Conservation (phyloP, 2,113 vertebrate genomes). For the Carollia perspicillata region DNA sequence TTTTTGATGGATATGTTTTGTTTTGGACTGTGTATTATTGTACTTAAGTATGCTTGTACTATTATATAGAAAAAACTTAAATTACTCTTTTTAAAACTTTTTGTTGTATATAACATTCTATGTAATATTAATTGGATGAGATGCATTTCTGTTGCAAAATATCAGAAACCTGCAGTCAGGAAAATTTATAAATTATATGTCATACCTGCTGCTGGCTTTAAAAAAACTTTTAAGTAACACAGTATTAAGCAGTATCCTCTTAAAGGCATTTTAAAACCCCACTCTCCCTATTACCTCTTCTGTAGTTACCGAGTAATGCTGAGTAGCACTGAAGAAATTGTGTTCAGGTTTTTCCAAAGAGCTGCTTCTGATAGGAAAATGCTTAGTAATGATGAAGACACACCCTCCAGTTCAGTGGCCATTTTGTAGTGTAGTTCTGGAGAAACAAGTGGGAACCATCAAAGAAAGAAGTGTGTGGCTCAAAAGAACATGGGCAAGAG, state of each 20-base stretch:
- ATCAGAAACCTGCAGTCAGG: neutral
- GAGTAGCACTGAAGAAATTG: slow-evolving; percentile 36
- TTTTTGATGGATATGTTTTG: slow-evolving; percentile 5
- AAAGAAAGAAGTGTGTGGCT: neutral
- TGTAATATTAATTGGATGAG: neutral
- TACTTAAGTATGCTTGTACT: neutral
- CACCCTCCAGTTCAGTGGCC: slow-evolving; percentile 58
- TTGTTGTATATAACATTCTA: neutral
- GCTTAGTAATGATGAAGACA: slow-evolving; percentile 69
- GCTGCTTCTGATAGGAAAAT: slow-evolving; percentile 67
- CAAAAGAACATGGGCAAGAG: slow-evolving; percentile 12
- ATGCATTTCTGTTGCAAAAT: slow-evolving; percentile 14
- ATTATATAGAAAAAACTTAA: neutral
- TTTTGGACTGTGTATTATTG: neutral
- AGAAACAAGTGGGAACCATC: slow-evolving; percentile 60
- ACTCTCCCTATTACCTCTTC: neutral
- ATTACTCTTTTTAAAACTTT: neutral
- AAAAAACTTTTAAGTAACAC: neutral
- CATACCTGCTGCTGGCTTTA: neutral
- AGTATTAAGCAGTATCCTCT: slow-evolving; percentile 8
- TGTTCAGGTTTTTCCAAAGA: slow-evolving; percentile 46
- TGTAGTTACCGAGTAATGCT: neutral
- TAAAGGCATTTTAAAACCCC: neutral
- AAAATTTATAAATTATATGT: slow-evolving; percentile 25
- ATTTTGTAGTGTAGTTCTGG: slow-evolving; percentile 60